phyloP scores from a whole-genome alignment of 2,888 invertebrate genomes.

The Hypselothyrea guttata region DNA sequence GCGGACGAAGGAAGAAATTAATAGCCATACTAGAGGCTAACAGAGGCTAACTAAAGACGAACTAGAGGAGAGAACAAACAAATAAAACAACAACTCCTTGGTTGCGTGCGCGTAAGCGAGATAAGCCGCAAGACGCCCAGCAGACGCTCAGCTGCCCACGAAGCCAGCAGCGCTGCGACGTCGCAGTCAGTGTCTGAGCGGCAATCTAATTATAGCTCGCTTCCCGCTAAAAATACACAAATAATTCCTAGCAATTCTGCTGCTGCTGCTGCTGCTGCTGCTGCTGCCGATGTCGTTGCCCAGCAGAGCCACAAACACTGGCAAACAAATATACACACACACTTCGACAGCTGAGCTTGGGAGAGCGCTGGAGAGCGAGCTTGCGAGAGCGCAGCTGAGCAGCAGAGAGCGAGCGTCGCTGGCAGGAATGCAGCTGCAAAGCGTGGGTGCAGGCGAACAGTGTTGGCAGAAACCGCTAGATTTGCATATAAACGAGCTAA shows the following conservation, averaged over 20 bases:
- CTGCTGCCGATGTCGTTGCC: constrained; percentile 31
- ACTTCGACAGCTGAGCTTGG: too few relatives aligned
- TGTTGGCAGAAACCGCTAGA: too few relatives aligned
- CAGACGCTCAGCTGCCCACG: constrained; percentile 18
- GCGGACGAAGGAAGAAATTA: constrained; percentile 7
- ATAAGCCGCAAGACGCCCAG: constrained; percentile 46
- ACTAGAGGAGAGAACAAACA: constrained; percentile 15
- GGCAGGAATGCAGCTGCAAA: too few relatives aligned
- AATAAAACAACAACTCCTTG: constrained; percentile 40
- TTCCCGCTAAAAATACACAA: constrained; percentile 65
- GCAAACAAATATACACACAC: constrained; percentile 46
- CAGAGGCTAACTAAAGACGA: constrained; percentile 6
- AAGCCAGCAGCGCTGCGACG: constrained; percentile 11
- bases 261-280: constrained; percentile 18
- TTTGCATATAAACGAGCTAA: too few relatives aligned
- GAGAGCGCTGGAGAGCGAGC: too few relatives aligned
- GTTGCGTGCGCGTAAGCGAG: constrained; percentile 18
- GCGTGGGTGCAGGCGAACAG: constrained; percentile 5
- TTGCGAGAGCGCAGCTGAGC: too few relatives aligned
- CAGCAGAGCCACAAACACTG: constrained; percentile 47
- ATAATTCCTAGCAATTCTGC: constrained; percentile 40
- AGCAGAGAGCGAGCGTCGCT: too few relatives aligned
- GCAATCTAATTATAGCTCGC: constrained; percentile 59
- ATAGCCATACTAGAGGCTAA: constrained; percentile 3
- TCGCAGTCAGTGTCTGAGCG: constrained; percentile 31